Conservation (phyloP, 2,113 vertebrate species). For the Caloenas nicobarica region DNA sequence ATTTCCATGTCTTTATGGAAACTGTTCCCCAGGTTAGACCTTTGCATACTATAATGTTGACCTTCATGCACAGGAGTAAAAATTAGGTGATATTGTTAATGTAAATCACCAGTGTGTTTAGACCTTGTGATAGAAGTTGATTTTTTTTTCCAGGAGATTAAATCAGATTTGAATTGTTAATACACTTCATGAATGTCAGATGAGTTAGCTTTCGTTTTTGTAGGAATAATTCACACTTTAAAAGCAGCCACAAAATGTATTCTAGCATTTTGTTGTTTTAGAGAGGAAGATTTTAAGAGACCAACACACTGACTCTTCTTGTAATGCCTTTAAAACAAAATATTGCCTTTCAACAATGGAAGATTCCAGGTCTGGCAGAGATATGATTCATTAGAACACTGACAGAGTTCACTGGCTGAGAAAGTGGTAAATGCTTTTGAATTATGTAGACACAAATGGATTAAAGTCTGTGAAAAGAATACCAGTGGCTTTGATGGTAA, state of each 20-base stretch:
- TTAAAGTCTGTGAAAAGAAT: background rate
- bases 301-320: background rate
- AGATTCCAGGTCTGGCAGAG: background rate
- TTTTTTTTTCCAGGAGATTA: background rate
- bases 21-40: background rate
- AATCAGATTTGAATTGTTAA: background rate
- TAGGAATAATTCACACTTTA: background rate
- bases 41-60: background rate
- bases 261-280: slow-evolving; percentile 13
- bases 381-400: background rate
- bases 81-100: background rate
- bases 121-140: background rate
- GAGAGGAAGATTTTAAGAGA: background rate
- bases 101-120: background rate
- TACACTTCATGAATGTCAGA: background rate
- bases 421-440: background rate
- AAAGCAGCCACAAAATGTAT: background rate
- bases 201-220: background rate
- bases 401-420: background rate
- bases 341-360: background rate
- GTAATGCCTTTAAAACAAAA: background rate
- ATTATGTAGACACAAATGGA: background rate
- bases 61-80: background rate
- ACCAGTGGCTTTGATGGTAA: background rate
- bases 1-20: background rate